Evolutionary conservation across 2,888 invertebrate genomes (phyloP).

Genomic region (Trichogramma dendrolimi): DNA sequence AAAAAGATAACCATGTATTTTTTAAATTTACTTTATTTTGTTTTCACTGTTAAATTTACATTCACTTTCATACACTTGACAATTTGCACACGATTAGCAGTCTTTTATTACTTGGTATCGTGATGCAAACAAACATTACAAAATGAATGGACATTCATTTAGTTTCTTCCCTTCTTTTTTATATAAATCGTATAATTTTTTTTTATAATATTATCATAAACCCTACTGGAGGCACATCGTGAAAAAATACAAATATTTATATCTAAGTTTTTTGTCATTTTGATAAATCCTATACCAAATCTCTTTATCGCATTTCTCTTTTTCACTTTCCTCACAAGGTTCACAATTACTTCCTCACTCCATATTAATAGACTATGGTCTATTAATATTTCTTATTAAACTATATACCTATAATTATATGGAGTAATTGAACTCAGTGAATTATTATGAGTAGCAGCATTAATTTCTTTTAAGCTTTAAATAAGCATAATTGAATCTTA

Average conservation of each 20-base stretch:
- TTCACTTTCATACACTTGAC: constrained; percentile 28
- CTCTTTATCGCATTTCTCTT: constrained; percentile 27
- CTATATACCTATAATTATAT: constrained; percentile 30
- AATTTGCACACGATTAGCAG: constrained; percentile 39
- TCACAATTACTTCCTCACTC: constrained; percentile 2
- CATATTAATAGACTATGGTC: constrained; percentile 22
- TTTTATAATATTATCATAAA: constrained; percentile 29
- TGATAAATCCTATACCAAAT: constrained; percentile 19
- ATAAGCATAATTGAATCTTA: too few species aligned
- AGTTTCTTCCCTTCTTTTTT: constrained; percentile 12
- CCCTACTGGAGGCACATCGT: constrained; percentile 42
- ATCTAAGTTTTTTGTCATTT: constrained; percentile 14
- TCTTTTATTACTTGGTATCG: constrained; percentile 38
- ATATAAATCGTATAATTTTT: constrained; percentile 26
- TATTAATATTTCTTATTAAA: constrained; percentile 29
- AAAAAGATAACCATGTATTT: constrained; percentile 5
- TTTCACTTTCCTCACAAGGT: constrained; percentile 32
- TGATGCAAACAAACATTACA: constrained; percentile 24
- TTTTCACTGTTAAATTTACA: constrained; percentile 27
- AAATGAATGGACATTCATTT: constrained; percentile 24
- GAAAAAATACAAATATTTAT: constrained; percentile 32
- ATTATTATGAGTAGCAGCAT: constrained; percentile 24
- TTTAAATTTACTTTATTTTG: constrained; percentile 28
- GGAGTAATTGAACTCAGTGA: constrained; percentile 23
- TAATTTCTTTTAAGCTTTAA: constrained; percentile 7